Conservation (phyloP, 2,797 vertebrate genomes). For the Tadarida brasiliensis region DNA sequence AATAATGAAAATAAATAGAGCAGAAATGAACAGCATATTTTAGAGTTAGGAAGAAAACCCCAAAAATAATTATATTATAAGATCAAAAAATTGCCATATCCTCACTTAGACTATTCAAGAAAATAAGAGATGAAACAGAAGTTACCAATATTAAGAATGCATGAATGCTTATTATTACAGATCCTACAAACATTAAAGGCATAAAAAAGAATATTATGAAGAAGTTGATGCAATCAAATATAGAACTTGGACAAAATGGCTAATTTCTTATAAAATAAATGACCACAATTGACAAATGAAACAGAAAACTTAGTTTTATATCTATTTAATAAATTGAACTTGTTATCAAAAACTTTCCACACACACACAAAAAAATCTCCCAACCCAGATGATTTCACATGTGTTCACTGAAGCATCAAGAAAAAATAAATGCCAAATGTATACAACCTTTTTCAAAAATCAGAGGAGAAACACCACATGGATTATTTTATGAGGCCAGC, state of each 20-base stretch:
- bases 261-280: neutral
- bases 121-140: neutral
- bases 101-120: neutral
- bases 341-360: neutral
- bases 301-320: neutral
- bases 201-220: neutral
- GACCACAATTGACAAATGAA: neutral
- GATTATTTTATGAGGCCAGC: neutral
- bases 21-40: neutral
- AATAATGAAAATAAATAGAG: neutral
- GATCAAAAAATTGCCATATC: neutral
- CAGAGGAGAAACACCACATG: neutral
- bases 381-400: neutral
- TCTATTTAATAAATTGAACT: neutral
- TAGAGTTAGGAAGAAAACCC: neutral
- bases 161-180: neutral
- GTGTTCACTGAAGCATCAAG: neutral
- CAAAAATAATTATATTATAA: neutral
- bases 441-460: neutral
- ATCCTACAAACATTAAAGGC: neutral
- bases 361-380: neutral
- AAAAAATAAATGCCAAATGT: neutral
- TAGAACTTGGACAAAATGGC: neutral
- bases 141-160: neutral
- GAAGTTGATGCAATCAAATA: neutral